Base-by-base conservation (phyloP, 2,888 invertebrate genomes). In the Idaea dimidiata region DNA sequence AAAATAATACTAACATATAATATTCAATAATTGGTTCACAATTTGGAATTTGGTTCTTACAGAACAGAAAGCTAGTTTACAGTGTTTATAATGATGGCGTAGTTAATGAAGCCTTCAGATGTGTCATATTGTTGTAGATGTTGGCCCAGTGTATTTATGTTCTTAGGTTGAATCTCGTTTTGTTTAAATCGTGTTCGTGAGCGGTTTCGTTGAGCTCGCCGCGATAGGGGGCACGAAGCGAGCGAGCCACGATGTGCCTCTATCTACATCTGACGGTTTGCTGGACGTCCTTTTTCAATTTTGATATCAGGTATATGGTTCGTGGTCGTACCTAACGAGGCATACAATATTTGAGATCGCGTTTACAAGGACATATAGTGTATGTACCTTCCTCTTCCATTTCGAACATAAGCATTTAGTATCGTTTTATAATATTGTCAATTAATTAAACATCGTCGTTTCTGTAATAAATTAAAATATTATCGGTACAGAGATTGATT, bases 261-360 rank as follows among this genome's bases (percentile, higher is more conserved):
- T 81, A 83, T 82, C 83, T 73, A 72, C 68, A 83, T 84, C 80
- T 74, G 73, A 78, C 75, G 78, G 60, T 60, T 64, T 54, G 74
- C 78, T 71, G 71, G 74, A 72, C 61, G 59, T 78, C 73, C 61
- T 76, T 82, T 81, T 79, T 77, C 68, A 71, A 76, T 70, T 77
- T 79, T 80, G 74, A 80, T 76, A 75, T 73, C 78, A 74, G 54
- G 17, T 54, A 54, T 75, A 73, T 77, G 73, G 69, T 72, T 72
- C 70, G 70, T 74, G 72, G 72, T 71, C 74, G 72, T 71, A 33
- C 72, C 65, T 66, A 69, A 64, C 67, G 60, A 56, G 14, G 17
- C 54, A 54, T 64, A 57, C 58, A 61, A 54, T 58, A 58, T 59
- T 24, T 43, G 10, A 10, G 43, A 14, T 43, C 2, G 43, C 10